These are phyloP conservation scores for Rhinophrynus dorsalis DNA, from an alignment of 2,797 vertebrate genomes.

Conservation along the genomic window DNA sequence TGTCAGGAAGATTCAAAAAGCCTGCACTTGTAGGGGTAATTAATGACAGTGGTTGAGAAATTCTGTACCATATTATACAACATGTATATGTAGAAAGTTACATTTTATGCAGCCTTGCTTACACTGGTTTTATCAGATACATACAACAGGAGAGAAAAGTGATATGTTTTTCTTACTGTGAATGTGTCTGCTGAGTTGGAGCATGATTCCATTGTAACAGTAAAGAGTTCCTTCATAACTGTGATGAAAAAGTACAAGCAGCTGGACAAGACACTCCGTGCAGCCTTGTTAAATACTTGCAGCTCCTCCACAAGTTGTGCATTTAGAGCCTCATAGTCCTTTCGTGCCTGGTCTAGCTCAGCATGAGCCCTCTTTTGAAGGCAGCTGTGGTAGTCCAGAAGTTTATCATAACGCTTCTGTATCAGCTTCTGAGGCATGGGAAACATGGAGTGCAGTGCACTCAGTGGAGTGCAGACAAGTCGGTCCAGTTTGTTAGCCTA, in stretches of 20 bases:
- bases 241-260: slow-evolving; percentile 75
- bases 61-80: too few species aligned
- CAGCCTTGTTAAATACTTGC: slow-evolving; percentile 83
- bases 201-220: slow-evolving; percentile 59
- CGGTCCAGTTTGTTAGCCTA: slow-evolving; percentile 80
- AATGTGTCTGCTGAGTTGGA: slow-evolving; percentile 68
- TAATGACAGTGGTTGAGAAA: too few species aligned
- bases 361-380: slow-evolving; percentile 75
- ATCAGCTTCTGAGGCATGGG: slow-evolving; percentile 92
- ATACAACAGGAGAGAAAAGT: not conserved
- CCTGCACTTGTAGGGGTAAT: too few species aligned
- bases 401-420: slow-evolving; percentile 95
- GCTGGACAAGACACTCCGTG: slow-evolving; percentile 77
- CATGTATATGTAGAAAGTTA: too few species aligned
- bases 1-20: too few species aligned
- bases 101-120: too few species aligned
- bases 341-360: slow-evolving; percentile 78
- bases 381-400: slow-evolving; percentile 88
- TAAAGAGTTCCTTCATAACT: slow-evolving; percentile 73
- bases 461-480: slow-evolving; percentile 79
- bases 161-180: slow-evolving; percentile 69
- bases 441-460: slow-evolving; percentile 83
- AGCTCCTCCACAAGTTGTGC: slow-evolving; percentile 90
- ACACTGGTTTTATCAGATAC: too few species aligned
- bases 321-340: slow-evolving; percentile 91